phyloP scores from a whole-genome alignment of 2,113 vertebrate genomes.

The Bubo scandiacus region DNA sequence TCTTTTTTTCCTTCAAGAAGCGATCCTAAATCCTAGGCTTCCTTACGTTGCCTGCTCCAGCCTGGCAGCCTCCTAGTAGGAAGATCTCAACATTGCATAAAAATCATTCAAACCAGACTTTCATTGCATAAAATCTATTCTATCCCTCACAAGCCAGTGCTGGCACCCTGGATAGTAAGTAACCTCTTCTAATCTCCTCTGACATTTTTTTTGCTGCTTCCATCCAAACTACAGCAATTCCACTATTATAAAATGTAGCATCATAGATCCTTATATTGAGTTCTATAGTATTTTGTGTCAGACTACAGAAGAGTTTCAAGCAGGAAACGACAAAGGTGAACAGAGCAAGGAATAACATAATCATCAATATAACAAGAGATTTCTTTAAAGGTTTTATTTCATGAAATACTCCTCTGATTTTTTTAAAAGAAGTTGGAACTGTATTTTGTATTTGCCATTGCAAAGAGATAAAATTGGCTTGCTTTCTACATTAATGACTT shows the following conservation, averaged over 20 bases:
- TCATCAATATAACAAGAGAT: neutral
- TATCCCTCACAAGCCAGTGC: neutral
- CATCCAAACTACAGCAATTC: neutral
- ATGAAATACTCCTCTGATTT: neutral
- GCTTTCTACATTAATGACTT: neutral
- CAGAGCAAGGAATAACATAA: neutral
- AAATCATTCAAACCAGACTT: neutral
- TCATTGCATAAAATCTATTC: neutral
- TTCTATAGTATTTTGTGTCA: neutral
- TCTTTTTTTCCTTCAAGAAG: neutral
- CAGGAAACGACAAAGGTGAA: neutral
- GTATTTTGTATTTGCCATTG: neutral
- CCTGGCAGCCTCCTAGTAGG: neutral
- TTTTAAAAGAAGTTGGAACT: neutral
- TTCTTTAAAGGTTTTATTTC: neutral
- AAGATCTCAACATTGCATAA: neutral
- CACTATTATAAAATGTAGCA: neutral
- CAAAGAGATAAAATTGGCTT: neutral
- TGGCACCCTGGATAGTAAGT: neutral
- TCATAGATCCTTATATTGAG: neutral
- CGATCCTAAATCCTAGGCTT: neutral
- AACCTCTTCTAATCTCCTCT: neutral
- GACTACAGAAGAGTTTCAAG: neutral
- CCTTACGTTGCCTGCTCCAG: neutral
- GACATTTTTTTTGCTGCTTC: neutral